These are phyloP conservation scores for Pangasianodon gigas DNA, from an alignment of 2,113 vertebrate species.

Conservation along the genomic window DNA sequence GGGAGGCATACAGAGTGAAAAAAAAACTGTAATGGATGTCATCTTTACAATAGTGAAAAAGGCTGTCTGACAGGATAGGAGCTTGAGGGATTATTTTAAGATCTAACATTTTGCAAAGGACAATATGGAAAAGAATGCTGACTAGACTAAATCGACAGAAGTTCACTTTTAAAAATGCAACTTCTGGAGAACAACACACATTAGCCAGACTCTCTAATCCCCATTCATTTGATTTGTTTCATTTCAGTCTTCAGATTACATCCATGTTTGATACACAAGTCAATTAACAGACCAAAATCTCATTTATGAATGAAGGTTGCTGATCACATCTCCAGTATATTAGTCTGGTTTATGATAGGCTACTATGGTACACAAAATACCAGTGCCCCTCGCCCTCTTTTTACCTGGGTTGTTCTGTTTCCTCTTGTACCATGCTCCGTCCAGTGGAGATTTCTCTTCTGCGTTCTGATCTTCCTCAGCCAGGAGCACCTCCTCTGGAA, in stretches of 20 bases:
- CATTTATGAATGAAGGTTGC: neutral
- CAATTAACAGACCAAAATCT: slow-evolving; percentile 29
- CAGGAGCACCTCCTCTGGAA: slow-evolving; percentile 94
- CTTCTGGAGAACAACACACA: neutral
- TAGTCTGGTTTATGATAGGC: slow-evolving; percentile 51
- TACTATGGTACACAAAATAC: slow-evolving; percentile 42
- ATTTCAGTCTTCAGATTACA: neutral
- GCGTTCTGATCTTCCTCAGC: slow-evolving; percentile 96
- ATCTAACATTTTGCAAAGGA: neutral
- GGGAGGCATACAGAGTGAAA: neutral
- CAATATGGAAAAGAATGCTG: neutral
- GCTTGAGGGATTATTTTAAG: slow-evolving; percentile 15
- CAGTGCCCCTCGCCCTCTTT: slow-evolving; percentile 41
- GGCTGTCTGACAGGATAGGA: neutral
- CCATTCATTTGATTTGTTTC: neutral
- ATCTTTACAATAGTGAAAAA: neutral
- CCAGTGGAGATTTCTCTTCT: slow-evolving; percentile 93
- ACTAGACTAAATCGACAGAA: neutral
- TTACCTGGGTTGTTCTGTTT: slow-evolving; percentile 77
- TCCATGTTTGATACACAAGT: neutral
- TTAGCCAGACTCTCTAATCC: neutral
- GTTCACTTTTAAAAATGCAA: neutral
- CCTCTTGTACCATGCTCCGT: slow-evolving; percentile 83
- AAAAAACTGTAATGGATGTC: neutral
- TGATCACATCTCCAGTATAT: slow-evolving; percentile 1